Evolutionary conservation across 2,113 vertebrate species (phyloP).

Genomic region (Semicossyphus pulcher): DNA sequence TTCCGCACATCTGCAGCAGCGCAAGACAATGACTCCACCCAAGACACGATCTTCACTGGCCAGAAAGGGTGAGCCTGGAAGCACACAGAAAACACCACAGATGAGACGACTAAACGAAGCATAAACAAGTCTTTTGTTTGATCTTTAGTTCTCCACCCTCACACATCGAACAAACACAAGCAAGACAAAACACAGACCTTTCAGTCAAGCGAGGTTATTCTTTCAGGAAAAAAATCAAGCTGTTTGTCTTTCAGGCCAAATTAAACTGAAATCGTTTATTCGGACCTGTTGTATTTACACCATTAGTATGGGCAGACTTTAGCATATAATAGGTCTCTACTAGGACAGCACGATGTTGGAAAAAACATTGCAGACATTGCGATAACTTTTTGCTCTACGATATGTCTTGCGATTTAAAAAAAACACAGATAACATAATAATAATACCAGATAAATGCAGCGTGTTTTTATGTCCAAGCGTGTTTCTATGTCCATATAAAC

Average conservation of each 20-base stretch:
- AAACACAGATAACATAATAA: too few relatives aligned
- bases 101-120: not conserved
- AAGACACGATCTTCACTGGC: constrained; percentile 95
- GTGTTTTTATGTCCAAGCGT: too few relatives aligned
- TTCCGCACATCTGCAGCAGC: constrained; percentile 92
- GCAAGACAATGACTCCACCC: constrained; percentile 96
- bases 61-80: constrained; percentile 94
- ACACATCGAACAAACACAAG: constrained; percentile 15
- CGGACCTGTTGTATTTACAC: constrained; percentile 38
- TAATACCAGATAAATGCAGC: too few relatives aligned
- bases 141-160: not conserved
- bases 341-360: too few relatives aligned
- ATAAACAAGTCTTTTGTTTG: not conserved
- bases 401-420: too few relatives aligned
- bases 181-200: constrained; percentile 19
- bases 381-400: too few relatives aligned
- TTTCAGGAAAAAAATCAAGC: constrained; percentile 17
- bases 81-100: constrained; percentile 58
- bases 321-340: constrained; percentile 26
- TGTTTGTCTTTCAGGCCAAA: constrained; percentile 56
- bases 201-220: constrained; percentile 30
- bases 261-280: constrained; percentile 68
- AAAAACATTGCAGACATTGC: too few relatives aligned
- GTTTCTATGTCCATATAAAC: too few relatives aligned
- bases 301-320: constrained; percentile 34